A percentile compares a stretch with the other conserved stretches of the same genome.
These are phyloP conservation scores for Micromussa lordhowensis DNA, from an alignment of 92 coral and sea anemone genomes.

Conservation along the genomic window DNA sequence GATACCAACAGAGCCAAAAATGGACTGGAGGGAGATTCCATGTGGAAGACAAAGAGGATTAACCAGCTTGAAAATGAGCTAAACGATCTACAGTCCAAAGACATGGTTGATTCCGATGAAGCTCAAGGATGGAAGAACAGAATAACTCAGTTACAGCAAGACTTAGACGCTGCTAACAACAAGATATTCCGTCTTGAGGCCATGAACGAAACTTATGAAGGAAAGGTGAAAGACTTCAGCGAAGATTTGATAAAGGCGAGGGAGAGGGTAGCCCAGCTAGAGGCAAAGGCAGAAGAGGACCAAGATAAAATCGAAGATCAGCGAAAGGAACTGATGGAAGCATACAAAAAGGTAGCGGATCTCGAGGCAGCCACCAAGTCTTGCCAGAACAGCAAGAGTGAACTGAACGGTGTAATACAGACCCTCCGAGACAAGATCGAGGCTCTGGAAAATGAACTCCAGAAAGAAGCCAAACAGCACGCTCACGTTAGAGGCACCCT, in stretches of 20 bases:
- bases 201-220: conserved; percentile 85
- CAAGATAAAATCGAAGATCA: conserved; percentile 88
- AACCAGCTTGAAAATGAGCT: conserved; percentile 83
- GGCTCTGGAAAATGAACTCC: conserved; percentile 91
- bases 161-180: conserved; percentile 78
- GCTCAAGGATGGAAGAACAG: conserved; percentile 88
- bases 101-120: conserved; percentile 85
- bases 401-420: conserved; percentile 84
- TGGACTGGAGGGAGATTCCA: conserved; percentile 85
- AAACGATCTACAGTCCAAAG: conserved; percentile 76
- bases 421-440: conserved; percentile 88
- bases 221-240: conserved; percentile 83
- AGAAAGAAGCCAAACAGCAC: conserved; percentile 93
- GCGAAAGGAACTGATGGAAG: conserved; percentile 89
- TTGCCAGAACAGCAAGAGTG: conserved; percentile 83
- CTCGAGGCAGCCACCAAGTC: conserved; percentile 94
- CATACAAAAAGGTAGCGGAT: conserved; percentile 91
- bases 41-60: conserved; percentile 84
- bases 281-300: conserved; percentile 78
- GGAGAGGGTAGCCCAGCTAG: conserved; percentile 93
- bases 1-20: conserved; percentile 78
- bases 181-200: conserved; percentile 89
- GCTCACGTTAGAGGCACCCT: conserved; percentile 94
- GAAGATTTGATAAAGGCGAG: conserved; percentile 92
- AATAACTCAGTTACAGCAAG: conserved; percentile 79